phyloP scores from a whole-genome alignment of 2,888 invertebrate genomes.

The Endotricha flammealis region DNA sequence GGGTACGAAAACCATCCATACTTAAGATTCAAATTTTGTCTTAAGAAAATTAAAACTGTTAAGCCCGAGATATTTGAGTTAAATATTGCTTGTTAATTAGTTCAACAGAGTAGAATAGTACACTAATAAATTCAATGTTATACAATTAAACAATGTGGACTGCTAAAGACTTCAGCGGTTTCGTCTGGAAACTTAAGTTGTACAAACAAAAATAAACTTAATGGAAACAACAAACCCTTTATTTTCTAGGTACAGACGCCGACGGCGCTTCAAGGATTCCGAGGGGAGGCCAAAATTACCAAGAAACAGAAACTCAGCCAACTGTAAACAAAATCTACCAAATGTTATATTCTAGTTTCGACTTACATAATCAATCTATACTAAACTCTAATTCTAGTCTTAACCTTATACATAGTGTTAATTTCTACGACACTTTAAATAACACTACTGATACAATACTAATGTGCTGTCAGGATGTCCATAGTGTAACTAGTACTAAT shows the following conservation, averaged over 20 bases:
- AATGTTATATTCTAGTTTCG: slow-evolving; percentile 53
- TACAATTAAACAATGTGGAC: background rate
- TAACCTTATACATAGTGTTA: slow-evolving; percentile 36
- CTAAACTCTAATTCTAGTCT: slow-evolving; percentile 45
- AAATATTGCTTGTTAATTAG: background rate
- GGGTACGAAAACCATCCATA: background rate
- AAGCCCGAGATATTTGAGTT: background rate
- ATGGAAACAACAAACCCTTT: slow-evolving; percentile 13
- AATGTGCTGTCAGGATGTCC: slow-evolving; percentile 35
- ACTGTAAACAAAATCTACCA: slow-evolving; percentile 64
- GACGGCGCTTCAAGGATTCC: slow-evolving; percentile 45
- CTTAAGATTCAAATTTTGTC: background rate
- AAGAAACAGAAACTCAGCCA: slow-evolving; percentile 40
- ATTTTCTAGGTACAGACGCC: slow-evolving; percentile 58
- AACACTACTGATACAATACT: slow-evolving; percentile 26
- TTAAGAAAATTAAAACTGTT: background rate
- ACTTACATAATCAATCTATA: slow-evolving; percentile 44
- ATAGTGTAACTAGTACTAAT: slow-evolving; percentile 19
- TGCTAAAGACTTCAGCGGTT: background rate
- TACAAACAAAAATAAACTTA: background rate
- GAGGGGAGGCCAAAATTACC: slow-evolving; percentile 35
- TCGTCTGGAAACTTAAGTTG: slow-evolving; percentile 5
- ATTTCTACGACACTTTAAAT: slow-evolving; percentile 30
- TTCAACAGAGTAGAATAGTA: background rate
- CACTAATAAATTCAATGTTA: background rate